phyloP scores from a whole-genome alignment of 2,113 vertebrate species.

The Bubalus kerabau region DNA sequence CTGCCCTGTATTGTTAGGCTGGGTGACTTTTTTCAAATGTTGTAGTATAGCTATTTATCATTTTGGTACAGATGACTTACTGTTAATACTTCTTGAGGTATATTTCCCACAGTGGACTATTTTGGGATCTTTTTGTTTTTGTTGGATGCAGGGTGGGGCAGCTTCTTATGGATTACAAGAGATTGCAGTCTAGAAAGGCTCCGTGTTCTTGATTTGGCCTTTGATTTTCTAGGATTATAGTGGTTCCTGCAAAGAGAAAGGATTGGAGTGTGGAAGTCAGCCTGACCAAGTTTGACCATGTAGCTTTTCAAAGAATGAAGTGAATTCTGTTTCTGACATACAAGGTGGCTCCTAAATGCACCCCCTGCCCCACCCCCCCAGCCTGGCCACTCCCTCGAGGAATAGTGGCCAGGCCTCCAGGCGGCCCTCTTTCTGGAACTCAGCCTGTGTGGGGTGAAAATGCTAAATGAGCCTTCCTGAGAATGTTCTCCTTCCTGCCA shows the following conservation, averaged over 20 bases:
- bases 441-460: neutral
- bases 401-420: neutral
- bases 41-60: neutral
- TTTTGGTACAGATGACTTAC: neutral
- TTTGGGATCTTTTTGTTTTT: neutral
- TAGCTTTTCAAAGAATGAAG: slow-evolving; percentile 25
- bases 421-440: neutral
- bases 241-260: neutral
- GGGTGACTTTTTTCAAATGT: neutral
- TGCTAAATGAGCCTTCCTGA: neutral
- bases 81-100: neutral
- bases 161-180: neutral
- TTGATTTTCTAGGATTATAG: neutral
- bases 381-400: neutral
- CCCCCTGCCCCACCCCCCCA: neutral
- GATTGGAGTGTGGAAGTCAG: neutral
- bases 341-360: neutral
- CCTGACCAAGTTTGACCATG: neutral
- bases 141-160: neutral
- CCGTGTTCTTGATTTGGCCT: neutral
- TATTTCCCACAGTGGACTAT: neutral
- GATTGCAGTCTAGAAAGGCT: neutral
- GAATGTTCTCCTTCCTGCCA: neutral
- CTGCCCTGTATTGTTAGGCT: neutral
- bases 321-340: neutral